Evolutionary conservation across 2,888 invertebrate genomes (phyloP).

Genomic region (Zygogramma bicolorata): DNA sequence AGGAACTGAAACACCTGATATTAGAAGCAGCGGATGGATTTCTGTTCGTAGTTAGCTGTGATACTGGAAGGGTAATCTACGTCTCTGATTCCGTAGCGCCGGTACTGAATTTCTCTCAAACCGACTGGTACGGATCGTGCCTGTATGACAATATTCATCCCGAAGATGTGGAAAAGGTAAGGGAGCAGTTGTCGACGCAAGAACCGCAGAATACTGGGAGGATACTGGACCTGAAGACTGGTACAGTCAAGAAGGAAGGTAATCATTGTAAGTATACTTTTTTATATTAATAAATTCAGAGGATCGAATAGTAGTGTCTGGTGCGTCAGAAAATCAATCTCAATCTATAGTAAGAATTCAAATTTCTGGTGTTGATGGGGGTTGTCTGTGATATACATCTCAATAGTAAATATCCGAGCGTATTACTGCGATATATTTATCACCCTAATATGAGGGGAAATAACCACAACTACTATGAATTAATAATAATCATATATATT

Average conservation of each 20-base stretch:
- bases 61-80: conserved; percentile 96
- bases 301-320: no score
- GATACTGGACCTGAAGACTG: conserved; percentile 97
- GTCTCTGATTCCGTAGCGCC: conserved; percentile 99
- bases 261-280: conserved; percentile 87
- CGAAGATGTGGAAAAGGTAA: conserved; percentile 96
- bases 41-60: conserved; percentile 95
- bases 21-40: conserved; percentile 99
- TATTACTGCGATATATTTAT: no score
- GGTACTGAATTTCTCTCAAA: conserved; percentile 96
- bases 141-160: conserved; percentile 97
- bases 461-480: no score
- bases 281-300: no score
- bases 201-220: conserved; percentile 96
- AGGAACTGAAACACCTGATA: conserved; percentile 98
- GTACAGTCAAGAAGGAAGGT: conserved; percentile 98
- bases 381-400: no score
- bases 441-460: no score
- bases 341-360: no score
- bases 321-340: no score
- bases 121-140: conserved; percentile 97
- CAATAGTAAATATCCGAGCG: no score
- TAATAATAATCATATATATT: no score
- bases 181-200: conserved; percentile 97
- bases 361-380: no score